Conservation (phyloP, 2,888 invertebrate genomes). For the Agonopterix subpropinquella region DNA sequence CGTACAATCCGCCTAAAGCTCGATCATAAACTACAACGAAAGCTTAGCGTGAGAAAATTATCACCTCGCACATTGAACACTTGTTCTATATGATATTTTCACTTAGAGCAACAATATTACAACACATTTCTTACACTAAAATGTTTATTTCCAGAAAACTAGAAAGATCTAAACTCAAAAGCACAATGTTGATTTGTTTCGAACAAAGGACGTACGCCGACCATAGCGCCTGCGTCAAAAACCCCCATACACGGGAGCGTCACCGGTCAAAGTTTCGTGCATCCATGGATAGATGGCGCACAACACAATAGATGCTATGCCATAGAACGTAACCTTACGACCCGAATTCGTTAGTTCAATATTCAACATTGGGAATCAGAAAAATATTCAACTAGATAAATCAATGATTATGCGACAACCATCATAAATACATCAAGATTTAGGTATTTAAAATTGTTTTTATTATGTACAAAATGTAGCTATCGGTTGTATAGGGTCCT, state of each 20-base stretch:
- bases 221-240: constrained; percentile 71
- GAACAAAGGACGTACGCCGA: constrained; percentile 75
- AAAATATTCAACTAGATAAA: too few species aligned
- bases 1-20: constrained; percentile 68
- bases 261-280: constrained; percentile 33
- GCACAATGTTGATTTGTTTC: constrained; percentile 73
- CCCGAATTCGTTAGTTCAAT: too few species aligned
- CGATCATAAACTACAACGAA: constrained; percentile 55
- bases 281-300: constrained; percentile 56
- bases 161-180: constrained; percentile 59
- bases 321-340: constrained; percentile 21
- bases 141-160: constrained; percentile 33
- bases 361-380: too few species aligned
- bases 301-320: constrained; percentile 14
- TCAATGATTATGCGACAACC: too few species aligned
- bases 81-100: constrained; percentile 28
- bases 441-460: too few species aligned
- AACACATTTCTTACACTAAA: constrained; percentile 51
- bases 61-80: constrained; percentile 41
- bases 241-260: constrained; percentile 55
- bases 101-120: constrained; percentile 32
- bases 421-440: too few species aligned
- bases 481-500: too few species aligned
- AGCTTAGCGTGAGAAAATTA: constrained; percentile 41
- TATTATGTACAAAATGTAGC: too few species aligned